These are phyloP conservation scores for Empidonax traillii DNA, from an alignment of 2,113 vertebrate genomes.

Conservation along the genomic window DNA sequence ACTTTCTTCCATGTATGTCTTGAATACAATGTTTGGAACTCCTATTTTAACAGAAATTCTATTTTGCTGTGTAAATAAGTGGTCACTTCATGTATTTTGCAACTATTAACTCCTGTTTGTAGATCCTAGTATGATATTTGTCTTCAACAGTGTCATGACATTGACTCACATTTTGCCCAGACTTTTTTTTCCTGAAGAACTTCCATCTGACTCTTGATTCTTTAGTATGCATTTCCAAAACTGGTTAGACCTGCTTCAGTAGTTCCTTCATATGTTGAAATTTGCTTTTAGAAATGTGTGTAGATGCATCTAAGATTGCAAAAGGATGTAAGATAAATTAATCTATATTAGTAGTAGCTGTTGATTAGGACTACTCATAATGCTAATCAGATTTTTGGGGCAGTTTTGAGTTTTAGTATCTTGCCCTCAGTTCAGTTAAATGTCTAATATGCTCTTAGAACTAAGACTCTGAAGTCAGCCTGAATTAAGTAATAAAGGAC, in stretches of 20 bases:
- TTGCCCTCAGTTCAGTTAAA: neutral
- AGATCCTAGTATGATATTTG: conserved; percentile 3
- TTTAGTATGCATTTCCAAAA: neutral
- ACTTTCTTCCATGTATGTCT: neutral
- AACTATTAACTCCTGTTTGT: neutral
- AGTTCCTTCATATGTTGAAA: neutral
- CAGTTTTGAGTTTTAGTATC: neutral
- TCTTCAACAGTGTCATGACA: neutral
- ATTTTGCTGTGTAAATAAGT: neutral
- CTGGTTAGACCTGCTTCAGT: neutral
- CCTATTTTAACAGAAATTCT: neutral
- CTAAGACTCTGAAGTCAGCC: neutral
- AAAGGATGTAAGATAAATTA: neutral
- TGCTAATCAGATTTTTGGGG: neutral
- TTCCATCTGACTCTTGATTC: neutral
- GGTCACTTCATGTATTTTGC: neutral
- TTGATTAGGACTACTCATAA: neutral
- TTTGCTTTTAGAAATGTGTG: neutral
- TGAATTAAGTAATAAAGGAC: neutral
- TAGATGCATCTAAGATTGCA: neutral
- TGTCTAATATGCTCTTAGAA: neutral
- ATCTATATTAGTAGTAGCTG: neutral
- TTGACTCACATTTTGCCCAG: neutral
- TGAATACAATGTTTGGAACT: neutral
- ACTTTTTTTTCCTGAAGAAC: neutral